Conservation (phyloP, 2,888 invertebrate genomes). For the Lithosia quadra region DNA sequence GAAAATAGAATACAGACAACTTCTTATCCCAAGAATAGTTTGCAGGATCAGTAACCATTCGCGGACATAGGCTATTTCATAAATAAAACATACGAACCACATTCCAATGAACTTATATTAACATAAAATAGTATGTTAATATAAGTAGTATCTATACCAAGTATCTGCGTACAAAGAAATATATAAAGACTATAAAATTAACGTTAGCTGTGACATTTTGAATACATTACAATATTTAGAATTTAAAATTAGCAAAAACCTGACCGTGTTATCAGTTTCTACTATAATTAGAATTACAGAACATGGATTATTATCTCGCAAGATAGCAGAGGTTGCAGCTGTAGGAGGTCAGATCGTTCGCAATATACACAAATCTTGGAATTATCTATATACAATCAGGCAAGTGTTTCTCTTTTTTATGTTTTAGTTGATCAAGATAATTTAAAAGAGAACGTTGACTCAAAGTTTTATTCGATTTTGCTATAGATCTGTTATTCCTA, state of each 20-base stretch:
- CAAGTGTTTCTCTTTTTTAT: neutral
- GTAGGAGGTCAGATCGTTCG: neutral
- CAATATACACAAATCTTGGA: neutral
- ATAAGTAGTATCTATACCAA: neutral
- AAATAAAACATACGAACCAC: slow-evolving; percentile 1
- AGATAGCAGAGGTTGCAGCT: neutral
- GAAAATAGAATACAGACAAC: too few species aligned
- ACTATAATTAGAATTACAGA: slow-evolving; percentile 5
- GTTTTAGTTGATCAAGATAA: neutral
- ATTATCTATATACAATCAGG: neutral
- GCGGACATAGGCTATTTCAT: neutral
- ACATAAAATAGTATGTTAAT: neutral
- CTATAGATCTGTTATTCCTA: neutral
- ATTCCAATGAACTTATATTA: neutral
- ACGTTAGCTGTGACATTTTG: slow-evolving; percentile 6
- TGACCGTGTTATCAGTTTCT: neutral
- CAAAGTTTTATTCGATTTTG: neutral
- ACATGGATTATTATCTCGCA: neutral
- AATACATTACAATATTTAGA: neutral
- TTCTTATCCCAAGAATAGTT: neutral
- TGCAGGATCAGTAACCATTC: neutral
- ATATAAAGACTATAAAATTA: neutral
- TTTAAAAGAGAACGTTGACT: neutral
- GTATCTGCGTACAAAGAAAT: neutral
- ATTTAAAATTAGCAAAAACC: slow-evolving; percentile 1